Conservation (phyloP, 2,113 vertebrate genomes). For the Semicossyphus pulcher region DNA sequence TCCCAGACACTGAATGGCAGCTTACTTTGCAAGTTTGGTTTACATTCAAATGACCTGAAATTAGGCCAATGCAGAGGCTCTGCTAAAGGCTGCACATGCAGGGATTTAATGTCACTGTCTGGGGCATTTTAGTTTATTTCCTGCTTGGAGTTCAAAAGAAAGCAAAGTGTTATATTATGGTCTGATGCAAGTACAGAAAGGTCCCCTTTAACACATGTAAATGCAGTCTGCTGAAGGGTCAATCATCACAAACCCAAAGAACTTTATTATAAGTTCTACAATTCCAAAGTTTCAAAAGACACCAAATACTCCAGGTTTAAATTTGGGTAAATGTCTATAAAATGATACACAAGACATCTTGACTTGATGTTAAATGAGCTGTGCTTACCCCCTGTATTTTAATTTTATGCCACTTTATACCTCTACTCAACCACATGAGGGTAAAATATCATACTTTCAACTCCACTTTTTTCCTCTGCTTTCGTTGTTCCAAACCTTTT, state of each 20-base stretch:
- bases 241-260: neutral
- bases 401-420: no score
- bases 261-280: neutral
- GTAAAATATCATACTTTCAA: no score
- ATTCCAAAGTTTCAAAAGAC: neutral
- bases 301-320: no score
- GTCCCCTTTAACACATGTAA: no score
- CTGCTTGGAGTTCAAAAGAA: neutral
- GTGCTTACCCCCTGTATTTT: no score
- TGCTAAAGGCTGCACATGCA: neutral
- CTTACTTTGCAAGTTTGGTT: slow-evolving; percentile 74
- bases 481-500: no score
- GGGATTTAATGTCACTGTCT: neutral
- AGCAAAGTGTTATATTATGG: neutral
- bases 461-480: no score
- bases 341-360: no score
- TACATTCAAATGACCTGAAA: slow-evolving; percentile 76
- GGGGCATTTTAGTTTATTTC: neutral
- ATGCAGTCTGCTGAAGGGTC: neutral
- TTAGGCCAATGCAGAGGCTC: neutral
- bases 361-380: no score
- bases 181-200: no score
- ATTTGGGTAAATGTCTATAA: no score
- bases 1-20: slow-evolving; percentile 47
- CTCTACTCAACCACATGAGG: no score